phyloP scores from a whole-genome alignment of 1,140 invertebrate species.

The Aphis gossypii region DNA sequence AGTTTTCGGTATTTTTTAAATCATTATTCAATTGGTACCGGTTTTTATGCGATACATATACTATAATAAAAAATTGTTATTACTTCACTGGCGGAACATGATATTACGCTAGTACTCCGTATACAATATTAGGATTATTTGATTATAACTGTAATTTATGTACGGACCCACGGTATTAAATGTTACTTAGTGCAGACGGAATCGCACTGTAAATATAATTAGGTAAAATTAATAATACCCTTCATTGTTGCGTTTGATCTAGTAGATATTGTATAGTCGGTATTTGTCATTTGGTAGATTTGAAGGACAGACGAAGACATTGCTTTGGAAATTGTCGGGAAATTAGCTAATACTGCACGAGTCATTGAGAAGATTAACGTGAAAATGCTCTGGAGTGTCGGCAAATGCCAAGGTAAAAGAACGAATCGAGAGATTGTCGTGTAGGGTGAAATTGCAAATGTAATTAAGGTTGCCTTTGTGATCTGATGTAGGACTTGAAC shows the following conservation, averaged over 20 bases:
- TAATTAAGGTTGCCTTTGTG: slow-evolving; percentile 28
- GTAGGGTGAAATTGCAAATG: slow-evolving; percentile 32
- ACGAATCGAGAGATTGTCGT: slow-evolving; percentile 20
- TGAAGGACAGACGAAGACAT: not conserved
- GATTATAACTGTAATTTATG: not conserved
- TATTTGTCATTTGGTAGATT: not conserved
- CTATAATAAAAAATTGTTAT: not conserved
- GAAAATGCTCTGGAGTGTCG: not conserved
- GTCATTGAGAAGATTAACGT: not conserved
- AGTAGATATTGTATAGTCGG: not conserved
- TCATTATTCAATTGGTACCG: not conserved
- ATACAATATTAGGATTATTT: not conserved
- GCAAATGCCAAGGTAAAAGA: slow-evolving; percentile 7
- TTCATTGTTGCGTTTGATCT: not conserved
- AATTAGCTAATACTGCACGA: not conserved
- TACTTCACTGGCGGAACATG: not conserved
- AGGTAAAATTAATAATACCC: not conserved
- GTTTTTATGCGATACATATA: not conserved
- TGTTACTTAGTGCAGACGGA: not conserved
- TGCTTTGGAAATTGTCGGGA: not conserved
- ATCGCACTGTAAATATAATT: not conserved
- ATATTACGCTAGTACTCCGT: not conserved
- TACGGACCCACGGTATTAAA: not conserved
- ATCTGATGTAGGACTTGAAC: not conserved
- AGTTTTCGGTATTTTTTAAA: not conserved